phyloP scores from a whole-genome alignment of 2,888 invertebrate species.

The Steinernema carpocapsae region DNA sequence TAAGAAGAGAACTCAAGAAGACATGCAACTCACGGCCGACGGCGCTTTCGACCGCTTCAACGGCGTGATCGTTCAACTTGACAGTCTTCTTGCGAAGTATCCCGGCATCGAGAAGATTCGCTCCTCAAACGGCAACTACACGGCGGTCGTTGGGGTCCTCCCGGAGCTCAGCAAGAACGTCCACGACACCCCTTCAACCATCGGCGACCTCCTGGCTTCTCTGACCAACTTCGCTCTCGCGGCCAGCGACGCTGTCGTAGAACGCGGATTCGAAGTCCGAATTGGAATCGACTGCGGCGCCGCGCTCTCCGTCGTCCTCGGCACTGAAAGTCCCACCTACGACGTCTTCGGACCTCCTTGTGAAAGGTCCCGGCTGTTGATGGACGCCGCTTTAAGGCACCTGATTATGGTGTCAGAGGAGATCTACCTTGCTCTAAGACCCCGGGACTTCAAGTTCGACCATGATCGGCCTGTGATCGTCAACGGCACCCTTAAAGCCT shows the following conservation, averaged over 20 bases:
- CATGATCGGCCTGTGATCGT: slow-evolving; percentile 44
- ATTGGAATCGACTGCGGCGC: slow-evolving; percentile 66
- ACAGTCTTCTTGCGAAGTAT: slow-evolving; percentile 40
- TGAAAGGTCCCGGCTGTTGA: slow-evolving; percentile 39
- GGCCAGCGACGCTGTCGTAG: slow-evolving; percentile 54
- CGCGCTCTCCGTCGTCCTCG: slow-evolving; percentile 59
- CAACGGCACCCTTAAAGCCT: slow-evolving; percentile 32
- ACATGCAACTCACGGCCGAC: slow-evolving; percentile 29
- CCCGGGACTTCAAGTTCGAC: slow-evolving; percentile 60
- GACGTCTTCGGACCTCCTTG: slow-evolving; percentile 52
- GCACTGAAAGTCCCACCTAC: slow-evolving; percentile 61
- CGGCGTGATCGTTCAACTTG: slow-evolving; percentile 41
- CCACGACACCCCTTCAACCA: slow-evolving; percentile 65
- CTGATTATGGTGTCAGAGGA: slow-evolving; percentile 57
- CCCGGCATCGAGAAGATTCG: slow-evolving; percentile 65
- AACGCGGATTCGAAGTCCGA: slow-evolving; percentile 61
- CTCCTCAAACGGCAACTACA: slow-evolving; percentile 62
- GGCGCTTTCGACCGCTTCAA: slow-evolving; percentile 50
- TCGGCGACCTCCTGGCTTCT: slow-evolving; percentile 63
- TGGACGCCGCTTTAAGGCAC: slow-evolving; percentile 41
- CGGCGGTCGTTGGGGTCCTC: slow-evolving; percentile 64
- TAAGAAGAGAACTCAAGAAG: background rate
- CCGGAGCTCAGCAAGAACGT: slow-evolving; percentile 65
- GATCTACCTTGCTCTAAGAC: slow-evolving; percentile 64
- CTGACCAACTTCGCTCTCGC: slow-evolving; percentile 59